Evolutionary conservation across 2,113 vertebrate genomes (phyloP), one percentile per base, ranked within the genome.

Genomic region (Anarhynchus alexandrinus): DNA sequence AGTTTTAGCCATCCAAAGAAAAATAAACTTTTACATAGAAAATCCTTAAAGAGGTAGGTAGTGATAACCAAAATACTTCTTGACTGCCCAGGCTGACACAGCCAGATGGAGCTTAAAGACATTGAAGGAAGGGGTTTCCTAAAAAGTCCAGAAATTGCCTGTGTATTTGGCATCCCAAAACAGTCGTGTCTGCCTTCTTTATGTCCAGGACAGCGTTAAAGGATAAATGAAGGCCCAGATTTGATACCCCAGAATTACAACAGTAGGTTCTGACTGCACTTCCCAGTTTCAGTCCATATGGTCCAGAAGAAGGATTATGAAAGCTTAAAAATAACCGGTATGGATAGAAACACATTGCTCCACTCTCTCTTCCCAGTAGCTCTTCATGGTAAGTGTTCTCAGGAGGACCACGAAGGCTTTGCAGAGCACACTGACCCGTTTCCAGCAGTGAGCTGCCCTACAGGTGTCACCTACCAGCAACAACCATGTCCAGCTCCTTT

Each of bases 1-100:
- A 38, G 65, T 45, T 91, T 42, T 73, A 82, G 54, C 65, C 59
- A 62, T 62, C 54, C 55, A 49, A 69, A 73, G 54, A 18, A 82
- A 95, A 95, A 82, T 69, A 82, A 95, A 82, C 82, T 73, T 65
- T 49, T 64, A 30, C 42, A 36, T 36, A 71, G 74, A 77, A 93
- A 88, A 85, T 72, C 74, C 58, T 77, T 67, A 42, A 93, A 83
- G 61, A 74, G 38, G 77, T 70, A 61, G 70, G 55, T 47, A 69
- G 85, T 17, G 72, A 92, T 59, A 74, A 86, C 51, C 88, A 54
- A 86, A 58, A 62, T 29, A 21, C 7, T 89, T 51, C 64, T 64
- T 22, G 49, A n/a, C 51, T 73, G 61, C 52, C 34, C n/a, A 25
- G 40, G 73, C 49, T 87, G 91, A 36, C 45, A 18, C 45, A 84